Evolutionary conservation across 2,113 vertebrate species (phyloP), one percentile per base, ranked within the genome.

Genomic region (Leiothrix lutea): DNA sequence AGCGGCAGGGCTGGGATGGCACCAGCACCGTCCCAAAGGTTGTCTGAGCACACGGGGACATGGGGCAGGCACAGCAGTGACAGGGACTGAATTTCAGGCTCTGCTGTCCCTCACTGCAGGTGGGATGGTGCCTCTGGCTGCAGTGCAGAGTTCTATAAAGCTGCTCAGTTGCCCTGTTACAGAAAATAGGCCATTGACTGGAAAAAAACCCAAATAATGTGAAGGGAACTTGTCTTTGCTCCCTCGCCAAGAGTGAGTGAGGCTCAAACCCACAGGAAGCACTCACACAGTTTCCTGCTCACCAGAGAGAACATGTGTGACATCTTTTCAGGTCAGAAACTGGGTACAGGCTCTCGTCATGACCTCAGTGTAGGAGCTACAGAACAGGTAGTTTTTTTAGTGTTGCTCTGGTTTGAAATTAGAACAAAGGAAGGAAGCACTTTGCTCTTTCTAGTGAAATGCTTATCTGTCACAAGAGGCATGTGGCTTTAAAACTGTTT

Each of bases 341-440:
- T 50, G 60, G 90, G 62, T 81, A 54, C 56, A 58, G 33, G 75
- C n/a, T 92, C 57, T 90, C 62, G 6, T 5, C 56, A 38, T 92
- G 74, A 90, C 90, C 88, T 92, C 94, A 78, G 85, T 23, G 38
- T 3, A 80, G 42, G n/a, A 92, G 85, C 92, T 78, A 24, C 14
- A 44, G 31, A 78, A 54, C 92, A 96, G 77, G 81, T 26, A 11
- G 71, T 3, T 85, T 88, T 69, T 77, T 79, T 80, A 53, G 83
- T 47, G 23, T 56, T 74, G 82, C 65, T 78, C 60, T 71, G 85
- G 60, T 86, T 94, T 93, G 83, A 93, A 98, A 92, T 91, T 83
- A 92, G 94, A 92, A 47, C 95, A 92, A 77, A 97, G 95, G 94
- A 95, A 97, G 97, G 93, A 97, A 97, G 87, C 60, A 70, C 36